phyloP scores from a whole-genome alignment of 2,888 invertebrate genomes.

The Campopleginae sp. region DNA sequence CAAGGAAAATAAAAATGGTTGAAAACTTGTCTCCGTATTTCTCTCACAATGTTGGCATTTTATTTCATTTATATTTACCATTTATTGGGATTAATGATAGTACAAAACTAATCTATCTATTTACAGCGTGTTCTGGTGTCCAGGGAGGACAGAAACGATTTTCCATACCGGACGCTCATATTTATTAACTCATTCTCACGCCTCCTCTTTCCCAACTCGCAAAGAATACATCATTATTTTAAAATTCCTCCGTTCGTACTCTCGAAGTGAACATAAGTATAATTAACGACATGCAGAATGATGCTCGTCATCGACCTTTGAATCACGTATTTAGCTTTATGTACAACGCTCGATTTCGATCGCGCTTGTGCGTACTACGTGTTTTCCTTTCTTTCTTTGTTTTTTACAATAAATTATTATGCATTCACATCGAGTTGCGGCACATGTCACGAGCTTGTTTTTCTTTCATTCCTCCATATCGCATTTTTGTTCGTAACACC shows the following conservation, averaged over 20 bases:
- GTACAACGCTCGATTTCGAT: constrained; percentile 72
- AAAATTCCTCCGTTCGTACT: constrained; percentile 37
- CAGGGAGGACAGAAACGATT: constrained; percentile 43
- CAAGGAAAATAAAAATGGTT: not conserved
- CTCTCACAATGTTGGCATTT: constrained; percentile 4
- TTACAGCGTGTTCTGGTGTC: constrained; percentile 77
- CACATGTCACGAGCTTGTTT: constrained; percentile 63
- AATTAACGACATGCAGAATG: constrained; percentile 27
- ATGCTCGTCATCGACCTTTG: constrained; percentile 39
- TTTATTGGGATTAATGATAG: constrained; percentile 71
- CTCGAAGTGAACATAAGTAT: constrained; percentile 47
- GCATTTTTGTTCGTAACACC: not conserved
- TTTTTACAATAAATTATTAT: constrained; percentile 41
- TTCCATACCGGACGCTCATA: constrained; percentile 1
- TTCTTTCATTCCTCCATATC: constrained; percentile 22
- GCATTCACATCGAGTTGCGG: constrained; percentile 15
- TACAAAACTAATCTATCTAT: constrained; percentile 83
- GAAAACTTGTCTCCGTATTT: not conserved
- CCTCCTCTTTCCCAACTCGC: constrained; percentile 32
- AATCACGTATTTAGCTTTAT: constrained; percentile 68
- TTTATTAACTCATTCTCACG: constrained; percentile 21
- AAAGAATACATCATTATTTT: constrained; percentile 51
- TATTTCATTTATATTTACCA: constrained; percentile 41
- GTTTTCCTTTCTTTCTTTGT: constrained; percentile 18
- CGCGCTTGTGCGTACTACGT: constrained; percentile 13